Evolutionary conservation across 2,797 vertebrate genomes (phyloP).

Genomic region (Chelmon rostratus): DNA sequence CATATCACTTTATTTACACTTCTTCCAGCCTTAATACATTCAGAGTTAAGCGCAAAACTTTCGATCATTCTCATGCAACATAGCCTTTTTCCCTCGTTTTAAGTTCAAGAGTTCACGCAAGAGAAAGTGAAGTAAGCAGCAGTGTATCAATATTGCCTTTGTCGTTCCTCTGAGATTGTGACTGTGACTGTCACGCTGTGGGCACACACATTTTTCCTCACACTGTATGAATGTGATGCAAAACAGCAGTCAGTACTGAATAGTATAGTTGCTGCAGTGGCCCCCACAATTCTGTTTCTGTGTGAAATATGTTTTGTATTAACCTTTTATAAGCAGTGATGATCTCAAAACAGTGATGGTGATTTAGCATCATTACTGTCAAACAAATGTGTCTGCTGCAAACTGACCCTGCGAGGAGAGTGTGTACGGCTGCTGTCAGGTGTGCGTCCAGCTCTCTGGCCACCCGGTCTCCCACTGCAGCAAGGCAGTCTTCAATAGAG

Average conservation of each 20-base stretch:
- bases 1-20: background rate
- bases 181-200: slow-evolving; percentile 3
- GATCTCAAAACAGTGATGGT: background rate
- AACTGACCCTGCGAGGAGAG: slow-evolving; percentile 91
- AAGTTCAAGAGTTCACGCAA: slow-evolving; percentile 45
- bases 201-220: slow-evolving; percentile 2
- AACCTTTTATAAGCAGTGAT: background rate
- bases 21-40: background rate
- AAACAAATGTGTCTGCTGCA: background rate
- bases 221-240: background rate
- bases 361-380: background rate
- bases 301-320: background rate
- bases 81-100: background rate
- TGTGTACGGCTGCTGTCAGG: slow-evolving; percentile 85
- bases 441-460: slow-evolving; percentile 85
- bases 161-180: slow-evolving; percentile 21
- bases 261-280: background rate
- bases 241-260: background rate
- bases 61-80: background rate
- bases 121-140: slow-evolving; percentile 12
- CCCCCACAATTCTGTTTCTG: background rate
- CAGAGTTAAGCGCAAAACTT: background rate
- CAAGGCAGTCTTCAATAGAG: slow-evolving; percentile 93
- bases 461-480: slow-evolving; percentile 88
- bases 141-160: slow-evolving; percentile 29